Percentiles rank a stretch among this genome's conserved stretches.
phyloP scores from a whole-genome alignment of 64 coral and sea anemone genomes.

The Dendronephthya gigantea region DNA sequence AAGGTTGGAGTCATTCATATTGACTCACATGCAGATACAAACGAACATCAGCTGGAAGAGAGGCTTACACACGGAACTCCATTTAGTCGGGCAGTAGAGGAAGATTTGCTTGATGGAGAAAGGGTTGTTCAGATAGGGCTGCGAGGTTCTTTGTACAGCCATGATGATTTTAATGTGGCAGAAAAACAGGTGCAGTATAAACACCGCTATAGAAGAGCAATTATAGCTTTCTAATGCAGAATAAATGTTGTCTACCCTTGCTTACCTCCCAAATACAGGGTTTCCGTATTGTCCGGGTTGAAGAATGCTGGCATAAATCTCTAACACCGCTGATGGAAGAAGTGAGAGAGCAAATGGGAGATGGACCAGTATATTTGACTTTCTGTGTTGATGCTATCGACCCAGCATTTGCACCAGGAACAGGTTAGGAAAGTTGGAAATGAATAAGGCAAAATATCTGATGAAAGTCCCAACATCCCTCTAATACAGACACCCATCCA shows the following conservation, averaged over 20 bases:
- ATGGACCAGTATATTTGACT: slow-evolving; percentile 51
- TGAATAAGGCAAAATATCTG: not conserved
- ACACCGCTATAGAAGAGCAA: too few species aligned
- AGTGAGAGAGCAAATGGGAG: slow-evolving; percentile 53
- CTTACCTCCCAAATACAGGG: slow-evolving; percentile 41
- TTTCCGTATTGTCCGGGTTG: slow-evolving; percentile 42
- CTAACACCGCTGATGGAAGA: slow-evolving; percentile 54
- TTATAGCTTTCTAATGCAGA: too few species aligned
- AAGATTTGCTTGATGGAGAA: slow-evolving; percentile 49
- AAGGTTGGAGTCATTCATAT: slow-evolving; percentile 46
- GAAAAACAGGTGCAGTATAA: slow-evolving; percentile 34
- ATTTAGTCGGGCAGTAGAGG: slow-evolving; percentile 58
- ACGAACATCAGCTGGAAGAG: slow-evolving; percentile 34
- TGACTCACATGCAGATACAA: slow-evolving; percentile 60
- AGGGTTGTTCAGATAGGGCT: slow-evolving; percentile 59
- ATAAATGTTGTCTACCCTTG: too few species aligned
- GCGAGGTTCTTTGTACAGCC: slow-evolving; percentile 29
- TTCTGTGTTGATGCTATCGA: slow-evolving; percentile 64
- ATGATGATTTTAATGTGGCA: slow-evolving; percentile 34
- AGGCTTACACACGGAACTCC: slow-evolving; percentile 51
- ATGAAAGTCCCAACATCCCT: not conserved
- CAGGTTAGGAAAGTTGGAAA: slow-evolving; percentile 24
- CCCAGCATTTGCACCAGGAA: slow-evolving; percentile 46
- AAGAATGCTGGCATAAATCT: slow-evolving; percentile 61
- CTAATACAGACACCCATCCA: not conserved